Base-by-base conservation (phyloP, 1,140 invertebrate species). In the Platyura marginata region DNA sequence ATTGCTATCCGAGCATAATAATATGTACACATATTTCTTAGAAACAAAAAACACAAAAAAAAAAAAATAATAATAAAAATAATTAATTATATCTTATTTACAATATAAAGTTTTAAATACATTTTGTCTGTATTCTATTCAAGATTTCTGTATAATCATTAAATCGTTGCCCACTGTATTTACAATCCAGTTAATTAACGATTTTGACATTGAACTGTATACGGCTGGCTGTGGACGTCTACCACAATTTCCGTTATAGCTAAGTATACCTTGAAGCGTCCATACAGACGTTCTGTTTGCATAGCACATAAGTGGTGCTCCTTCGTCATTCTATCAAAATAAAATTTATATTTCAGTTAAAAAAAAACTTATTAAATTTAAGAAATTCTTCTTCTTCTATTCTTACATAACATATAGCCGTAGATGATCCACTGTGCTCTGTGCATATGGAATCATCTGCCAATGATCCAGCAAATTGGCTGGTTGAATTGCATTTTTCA, bases 241-340 rank as follows among this genome's bases (percentile, higher is more conserved):
- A n/a, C 70, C 71, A 49, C 70, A 75, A 54, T 70, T 68, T 45
- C 67, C 67, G 33, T 72, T 70, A 48, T 72, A 64, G 52, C 69
- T 73, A 23, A 75, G 57, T 45, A 74, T 55, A 21, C 74, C 72
- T 44, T 74, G 71, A 29, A 75, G 62, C 56, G 73, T 69, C 72
- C 73, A 76, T 18, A 29, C 13, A 42, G 57, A 57, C 2, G 49
- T 48, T 10, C 56, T 57, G 38, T 72, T 68, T 23, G 57, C 69
- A 46, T 67, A 61, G 47, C 75, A 77, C 68, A 77, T 74, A 29
- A 77, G 49, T 15, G 74, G 72, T 8, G 72, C 69, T 35, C 74
- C 74, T 59, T 74, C 70, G 50, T 76, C 73, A 49, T 74, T 74
- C 75, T 77, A 46, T 46, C 67, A 65, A 44, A 45, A 49, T 48